Conservation (phyloP, 2,888 invertebrate species). For the Apamea sordens region DNA sequence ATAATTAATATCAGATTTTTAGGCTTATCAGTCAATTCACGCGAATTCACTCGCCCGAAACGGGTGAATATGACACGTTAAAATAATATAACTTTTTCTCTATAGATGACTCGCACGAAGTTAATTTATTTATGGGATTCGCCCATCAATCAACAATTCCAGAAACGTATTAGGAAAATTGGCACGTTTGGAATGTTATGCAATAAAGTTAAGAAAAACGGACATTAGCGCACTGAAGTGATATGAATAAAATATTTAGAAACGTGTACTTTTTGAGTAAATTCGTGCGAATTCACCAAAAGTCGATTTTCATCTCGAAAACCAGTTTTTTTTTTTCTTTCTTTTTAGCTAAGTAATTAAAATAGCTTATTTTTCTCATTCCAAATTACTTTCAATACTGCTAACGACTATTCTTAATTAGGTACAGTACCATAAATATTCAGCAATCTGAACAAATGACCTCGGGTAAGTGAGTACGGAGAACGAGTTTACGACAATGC, state of each 20-base stretch:
- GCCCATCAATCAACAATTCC: background rate
- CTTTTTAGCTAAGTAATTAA: background rate
- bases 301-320: background rate
- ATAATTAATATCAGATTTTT: background rate
- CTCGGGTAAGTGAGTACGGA: conserved; percentile 82
- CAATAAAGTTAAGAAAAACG: background rate
- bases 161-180: background rate
- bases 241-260: background rate
- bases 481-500: conserved; percentile 85
- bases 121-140: no score
- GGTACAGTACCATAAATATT: conserved; percentile 61
- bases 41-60: no score
- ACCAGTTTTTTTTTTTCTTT: background rate
- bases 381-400: background rate
- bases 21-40: no score
- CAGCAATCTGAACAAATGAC: conserved; percentile 87
- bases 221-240: no score
- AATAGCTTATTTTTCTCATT: background rate
- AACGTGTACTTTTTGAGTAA: background rate
- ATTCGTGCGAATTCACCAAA: background rate
- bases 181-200: background rate
- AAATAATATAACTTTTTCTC: no score
- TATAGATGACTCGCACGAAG: no score
- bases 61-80: no score
- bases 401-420: conserved; percentile 54